Conservation (phyloP, 2,888 invertebrate genomes). For the Kuschelorhynchus macadamiae region DNA sequence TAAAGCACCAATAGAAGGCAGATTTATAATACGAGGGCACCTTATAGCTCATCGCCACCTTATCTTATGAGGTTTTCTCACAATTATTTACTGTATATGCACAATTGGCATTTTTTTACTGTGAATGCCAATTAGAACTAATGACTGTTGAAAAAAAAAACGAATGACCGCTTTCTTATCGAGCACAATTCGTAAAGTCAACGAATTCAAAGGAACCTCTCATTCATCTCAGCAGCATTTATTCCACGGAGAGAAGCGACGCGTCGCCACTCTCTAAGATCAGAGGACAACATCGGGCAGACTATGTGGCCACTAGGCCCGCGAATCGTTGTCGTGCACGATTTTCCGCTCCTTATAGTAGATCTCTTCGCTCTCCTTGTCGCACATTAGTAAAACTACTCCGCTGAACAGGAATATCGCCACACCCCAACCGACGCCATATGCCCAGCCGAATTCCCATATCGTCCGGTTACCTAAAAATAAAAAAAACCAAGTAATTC, state of each 20-base stretch:
- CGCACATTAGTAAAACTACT: slow-evolving; percentile 92
- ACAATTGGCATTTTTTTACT: no score
- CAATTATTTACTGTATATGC: no score
- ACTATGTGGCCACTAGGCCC: slow-evolving; percentile 79
- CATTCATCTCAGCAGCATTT: slow-evolving; percentile 55
- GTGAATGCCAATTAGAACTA: no score
- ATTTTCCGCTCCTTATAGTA: slow-evolving; percentile 98
- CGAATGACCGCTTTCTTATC: not conserved
- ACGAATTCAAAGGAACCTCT: slow-evolving; percentile 51
- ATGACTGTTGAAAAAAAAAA: not conserved
- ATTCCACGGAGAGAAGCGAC: slow-evolving; percentile 63
- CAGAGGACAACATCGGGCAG: slow-evolving; percentile 80
- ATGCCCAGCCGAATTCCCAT: slow-evolving; percentile 99
- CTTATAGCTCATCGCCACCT: no score
- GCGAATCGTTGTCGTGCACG: slow-evolving; percentile 73
- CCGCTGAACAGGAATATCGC: slow-evolving; percentile 96
- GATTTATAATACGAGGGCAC: no score
- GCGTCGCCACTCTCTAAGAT: slow-evolving; percentile 62
- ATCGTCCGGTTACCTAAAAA: slow-evolving; percentile 85
- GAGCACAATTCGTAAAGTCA: not conserved
- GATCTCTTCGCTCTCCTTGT: slow-evolving; percentile 98
- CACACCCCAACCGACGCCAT: slow-evolving; percentile 98
- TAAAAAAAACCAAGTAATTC: not conserved
- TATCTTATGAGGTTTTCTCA: no score
- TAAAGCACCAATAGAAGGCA: no score